Evolutionary conservation across 1,140 invertebrate genomes (phyloP).

Genomic region (Microplitis demolitor): DNA sequence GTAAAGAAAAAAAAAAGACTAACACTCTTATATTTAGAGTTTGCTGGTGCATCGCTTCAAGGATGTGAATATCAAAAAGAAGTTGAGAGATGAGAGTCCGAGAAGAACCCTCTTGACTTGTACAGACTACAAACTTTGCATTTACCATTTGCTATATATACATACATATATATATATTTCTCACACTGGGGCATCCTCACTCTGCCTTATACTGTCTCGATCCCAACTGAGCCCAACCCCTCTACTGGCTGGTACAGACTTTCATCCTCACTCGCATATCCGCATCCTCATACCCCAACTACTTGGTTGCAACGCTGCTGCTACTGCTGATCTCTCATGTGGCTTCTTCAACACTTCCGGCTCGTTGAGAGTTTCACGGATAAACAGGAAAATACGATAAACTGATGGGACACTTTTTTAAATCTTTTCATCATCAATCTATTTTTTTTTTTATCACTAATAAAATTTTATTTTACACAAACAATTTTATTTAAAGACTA

Average conservation of each 20-base stretch:
- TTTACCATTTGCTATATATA: not conserved
- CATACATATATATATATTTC: not conserved
- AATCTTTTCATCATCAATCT: not conserved
- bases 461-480: not conserved
- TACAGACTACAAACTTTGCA: not conserved
- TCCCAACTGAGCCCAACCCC: too few species aligned
- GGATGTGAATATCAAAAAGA: constrained; percentile 5
- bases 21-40: not conserved
- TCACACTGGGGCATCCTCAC: not conserved
- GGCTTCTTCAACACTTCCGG: constrained; percentile 15
- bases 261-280: not conserved
- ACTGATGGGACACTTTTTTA: not conserved
- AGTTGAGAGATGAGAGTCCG: not conserved
- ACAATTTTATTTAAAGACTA: not conserved
- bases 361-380: not conserved
- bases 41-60: not conserved
- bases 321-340: not conserved
- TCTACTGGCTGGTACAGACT: not conserved
- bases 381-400: constrained; percentile 20
- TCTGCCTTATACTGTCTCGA: too few species aligned
- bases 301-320: too few species aligned
- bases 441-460: not conserved
- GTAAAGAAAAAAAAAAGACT: not conserved
- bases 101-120: not conserved
- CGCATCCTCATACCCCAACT: not conserved